Conservation (phyloP, 2,888 invertebrate genomes). For the Pseudoips prasinana region DNA sequence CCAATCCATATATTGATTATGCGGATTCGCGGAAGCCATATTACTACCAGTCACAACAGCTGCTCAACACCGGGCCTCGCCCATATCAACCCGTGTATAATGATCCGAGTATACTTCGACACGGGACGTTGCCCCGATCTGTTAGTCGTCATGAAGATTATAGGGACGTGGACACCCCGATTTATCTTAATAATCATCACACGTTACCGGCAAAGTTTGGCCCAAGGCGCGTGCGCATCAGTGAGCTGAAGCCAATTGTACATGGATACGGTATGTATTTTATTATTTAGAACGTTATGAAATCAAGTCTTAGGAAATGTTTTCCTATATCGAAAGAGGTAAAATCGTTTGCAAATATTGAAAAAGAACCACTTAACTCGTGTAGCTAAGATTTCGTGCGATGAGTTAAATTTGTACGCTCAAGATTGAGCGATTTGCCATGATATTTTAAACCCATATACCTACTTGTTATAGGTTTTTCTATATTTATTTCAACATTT, state of each 20-base stretch:
- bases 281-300: too few species aligned
- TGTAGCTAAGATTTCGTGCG: too few species aligned
- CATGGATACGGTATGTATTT: slow-evolving; percentile 71
- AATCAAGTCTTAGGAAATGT: too few species aligned
- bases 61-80: slow-evolving; percentile 24
- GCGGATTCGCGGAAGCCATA: slow-evolving; percentile 43
- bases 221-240: slow-evolving; percentile 69
- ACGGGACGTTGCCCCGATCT: slow-evolving; percentile 58
- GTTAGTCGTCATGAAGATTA: slow-evolving; percentile 38
- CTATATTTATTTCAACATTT: too few species aligned
- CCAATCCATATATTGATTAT: slow-evolving; percentile 58
- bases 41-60: slow-evolving; percentile 35
- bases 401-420: too few species aligned
- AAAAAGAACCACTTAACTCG: too few species aligned
- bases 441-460: too few species aligned
- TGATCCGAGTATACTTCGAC: slow-evolving; percentile 46
- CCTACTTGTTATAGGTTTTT: too few species aligned
- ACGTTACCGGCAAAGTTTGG: slow-evolving; percentile 61
- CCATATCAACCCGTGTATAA: slow-evolving; percentile 53
- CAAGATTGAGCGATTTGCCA: too few species aligned
- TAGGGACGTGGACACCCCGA: slow-evolving; percentile 31
- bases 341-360: too few species aligned
- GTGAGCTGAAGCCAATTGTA: slow-evolving; percentile 62
- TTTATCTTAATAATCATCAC: slow-evolving; percentile 49
- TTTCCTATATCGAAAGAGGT: too few species aligned